These are phyloP conservation scores for Gymnodraco acuticeps DNA, from an alignment of 2,797 vertebrate species.

Conservation along the genomic window DNA sequence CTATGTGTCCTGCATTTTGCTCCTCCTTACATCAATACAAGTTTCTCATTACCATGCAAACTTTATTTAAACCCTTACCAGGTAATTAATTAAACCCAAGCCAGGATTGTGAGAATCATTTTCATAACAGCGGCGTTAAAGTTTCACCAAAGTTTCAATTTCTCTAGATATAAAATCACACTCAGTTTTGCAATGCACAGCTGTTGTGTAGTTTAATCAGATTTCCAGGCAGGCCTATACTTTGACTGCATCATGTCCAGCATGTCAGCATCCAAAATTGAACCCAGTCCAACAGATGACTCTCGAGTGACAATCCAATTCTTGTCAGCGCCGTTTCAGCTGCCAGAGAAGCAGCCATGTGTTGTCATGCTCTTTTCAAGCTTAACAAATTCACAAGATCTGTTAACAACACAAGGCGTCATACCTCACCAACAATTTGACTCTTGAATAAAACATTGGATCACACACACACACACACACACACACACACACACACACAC, in stretches of 20 bases:
- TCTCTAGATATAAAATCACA: background rate
- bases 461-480: constrained; percentile 65
- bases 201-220: background rate
- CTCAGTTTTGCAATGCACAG: background rate
- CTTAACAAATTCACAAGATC: constrained; percentile 78
- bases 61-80: too few species aligned
- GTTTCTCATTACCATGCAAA: too few species aligned
- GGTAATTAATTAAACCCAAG: too few species aligned
- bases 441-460: constrained; percentile 77
- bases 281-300: constrained; percentile 20
- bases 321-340: constrained; percentile 44
- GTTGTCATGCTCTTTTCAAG: constrained; percentile 69
- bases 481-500: too few species aligned
- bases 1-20: too few species aligned
- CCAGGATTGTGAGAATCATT: too few species aligned
- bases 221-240: background rate
- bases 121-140: too few species aligned
- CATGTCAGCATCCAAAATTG: constrained; percentile 3
- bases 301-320: constrained; percentile 45
- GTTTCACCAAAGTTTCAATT: too few species aligned
- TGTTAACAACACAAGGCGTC: constrained; percentile 75
- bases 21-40: too few species aligned
- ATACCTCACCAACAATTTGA: constrained; percentile 66
- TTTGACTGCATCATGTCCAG: background rate
- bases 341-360: constrained; percentile 38